phyloP scores from a whole-genome alignment of 2,797 vertebrate genomes.

The Enteromius afrohamiltoni region DNA sequence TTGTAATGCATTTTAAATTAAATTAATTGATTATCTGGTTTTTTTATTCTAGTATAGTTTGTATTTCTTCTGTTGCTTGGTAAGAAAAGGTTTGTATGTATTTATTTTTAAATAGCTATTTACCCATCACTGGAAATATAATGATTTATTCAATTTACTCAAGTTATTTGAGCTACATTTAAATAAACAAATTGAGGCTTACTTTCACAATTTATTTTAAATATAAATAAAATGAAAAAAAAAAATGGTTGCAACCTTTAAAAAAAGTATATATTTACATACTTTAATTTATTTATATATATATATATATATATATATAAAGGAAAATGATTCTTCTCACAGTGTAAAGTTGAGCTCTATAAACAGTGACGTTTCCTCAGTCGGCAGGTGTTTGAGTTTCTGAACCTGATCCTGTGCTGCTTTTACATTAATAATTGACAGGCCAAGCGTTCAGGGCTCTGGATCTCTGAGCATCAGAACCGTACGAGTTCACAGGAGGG shows the following conservation, averaged over 20 bases:
- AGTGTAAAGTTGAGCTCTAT: not conserved
- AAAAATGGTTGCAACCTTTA: not conserved
- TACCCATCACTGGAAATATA: not conserved
- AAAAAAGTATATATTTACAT: no score
- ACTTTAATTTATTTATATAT: no score
- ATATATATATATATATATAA: no score
- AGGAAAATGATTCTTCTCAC: no score
- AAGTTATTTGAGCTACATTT: not conserved
- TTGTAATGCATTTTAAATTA: no score
- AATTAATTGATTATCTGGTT: not conserved
- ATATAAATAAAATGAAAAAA: not conserved
- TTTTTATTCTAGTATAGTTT: not conserved
- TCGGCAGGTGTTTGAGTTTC: conserved; percentile 78
- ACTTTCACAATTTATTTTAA: not conserved
- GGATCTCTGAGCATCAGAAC: conserved; percentile 34
- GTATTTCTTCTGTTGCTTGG: not conserved
- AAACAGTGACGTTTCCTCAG: not conserved
- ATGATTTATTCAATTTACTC: no score
- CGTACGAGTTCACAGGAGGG: conserved; percentile 61
- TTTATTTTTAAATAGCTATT: not conserved
- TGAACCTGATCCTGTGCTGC: conserved; percentile 76
- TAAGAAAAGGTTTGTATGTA: not conserved
- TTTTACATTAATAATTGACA: conserved; percentile 88
- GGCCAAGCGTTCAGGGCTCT: conserved; percentile 73
- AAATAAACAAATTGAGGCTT: not conserved